Base-by-base conservation (phyloP, 2,797 vertebrate species). In the Odontamblyopus rebecca region DNA sequence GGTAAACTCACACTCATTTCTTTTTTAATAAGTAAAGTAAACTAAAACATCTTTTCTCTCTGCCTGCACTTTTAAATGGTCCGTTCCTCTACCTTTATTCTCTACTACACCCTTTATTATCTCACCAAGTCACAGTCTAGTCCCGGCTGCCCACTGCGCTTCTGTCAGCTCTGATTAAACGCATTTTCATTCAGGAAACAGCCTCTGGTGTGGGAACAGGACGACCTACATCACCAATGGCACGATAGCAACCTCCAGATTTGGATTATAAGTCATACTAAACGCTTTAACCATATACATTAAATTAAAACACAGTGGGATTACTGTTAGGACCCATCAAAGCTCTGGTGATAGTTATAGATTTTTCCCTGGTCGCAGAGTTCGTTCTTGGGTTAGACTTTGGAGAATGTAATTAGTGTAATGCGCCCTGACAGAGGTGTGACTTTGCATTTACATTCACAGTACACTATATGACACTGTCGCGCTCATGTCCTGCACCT, bases 371-470 rank as follows among this genome's bases (percentile, higher is more conserved):
- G 23, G 26, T 3, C 29, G 38, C 5, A 27, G 44, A 19, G 48
- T 67, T 67, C 48, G 16, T 29, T 53, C 65, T 51, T 53, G 15
- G 65, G 65, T 67, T 53, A 67, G 13, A 44, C 13, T 44, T 44
- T 68, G 60, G 66, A 67, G 50, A 53, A 50, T 64, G 69, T 64
- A 70, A 73, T 79, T 77, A 71, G 50, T 54, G 27, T 74, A 75
- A 74, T 74, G 53, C 69, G 74, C 61, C 3, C 2, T 0, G 72
- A 76, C 75, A 76, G 62, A 69, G 70, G 70, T 72, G 70, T 71
- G 71, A 67, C 56, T 79, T 51, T 61, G 53, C 23, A 38, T 50
- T 68, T 26, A 13, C 3, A 16, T 12, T 53, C 48, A 11, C 38
- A 61, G 62, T 50, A 18, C 23, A 51, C 16, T 12, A 19, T 11